Conservation (phyloP, 2,113 vertebrate species). For the Lophotis ruficrista region DNA sequence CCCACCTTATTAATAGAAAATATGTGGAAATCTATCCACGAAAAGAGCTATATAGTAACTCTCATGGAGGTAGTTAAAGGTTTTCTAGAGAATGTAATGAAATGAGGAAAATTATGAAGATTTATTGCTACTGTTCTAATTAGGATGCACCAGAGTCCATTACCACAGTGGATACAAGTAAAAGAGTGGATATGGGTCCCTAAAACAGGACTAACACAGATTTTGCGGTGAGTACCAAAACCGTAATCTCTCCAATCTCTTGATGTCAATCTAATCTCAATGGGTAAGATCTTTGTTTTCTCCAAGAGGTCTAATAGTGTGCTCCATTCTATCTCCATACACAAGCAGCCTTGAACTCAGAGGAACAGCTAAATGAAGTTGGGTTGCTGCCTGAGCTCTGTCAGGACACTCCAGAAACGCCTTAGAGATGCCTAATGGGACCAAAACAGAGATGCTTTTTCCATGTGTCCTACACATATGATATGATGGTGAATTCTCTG, state of each 20-base stretch:
- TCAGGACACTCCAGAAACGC: not conserved
- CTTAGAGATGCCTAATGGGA: not conserved
- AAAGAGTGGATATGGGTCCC: not conserved
- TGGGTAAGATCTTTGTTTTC: not conserved
- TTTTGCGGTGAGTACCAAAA: not conserved
- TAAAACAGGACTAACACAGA: not conserved
- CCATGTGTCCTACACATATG: fast-evolving
- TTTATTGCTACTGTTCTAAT: not conserved
- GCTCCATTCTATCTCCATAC: not conserved
- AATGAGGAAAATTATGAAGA: not conserved
- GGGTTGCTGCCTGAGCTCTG: not conserved
- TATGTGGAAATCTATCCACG: not conserved
- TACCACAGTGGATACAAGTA: not conserved
- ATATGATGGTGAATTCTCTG: not conserved
- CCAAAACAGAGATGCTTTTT: not conserved
- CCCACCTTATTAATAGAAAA: not conserved
- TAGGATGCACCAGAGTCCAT: not conserved
- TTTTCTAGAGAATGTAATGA: not conserved
- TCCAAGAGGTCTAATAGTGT: not conserved
- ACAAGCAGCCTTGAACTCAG: not conserved
- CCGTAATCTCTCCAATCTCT: not conserved
- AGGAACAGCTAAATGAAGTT: not conserved
- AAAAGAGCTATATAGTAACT: not conserved
- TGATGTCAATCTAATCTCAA: fast-evolving
- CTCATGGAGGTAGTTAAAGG: fast-evolving